Percentiles rank a stretch among this genome's conserved stretches.
Evolutionary conservation across 2,888 invertebrate species (phyloP).

Genomic region (Drosophila emarginata): DNA sequence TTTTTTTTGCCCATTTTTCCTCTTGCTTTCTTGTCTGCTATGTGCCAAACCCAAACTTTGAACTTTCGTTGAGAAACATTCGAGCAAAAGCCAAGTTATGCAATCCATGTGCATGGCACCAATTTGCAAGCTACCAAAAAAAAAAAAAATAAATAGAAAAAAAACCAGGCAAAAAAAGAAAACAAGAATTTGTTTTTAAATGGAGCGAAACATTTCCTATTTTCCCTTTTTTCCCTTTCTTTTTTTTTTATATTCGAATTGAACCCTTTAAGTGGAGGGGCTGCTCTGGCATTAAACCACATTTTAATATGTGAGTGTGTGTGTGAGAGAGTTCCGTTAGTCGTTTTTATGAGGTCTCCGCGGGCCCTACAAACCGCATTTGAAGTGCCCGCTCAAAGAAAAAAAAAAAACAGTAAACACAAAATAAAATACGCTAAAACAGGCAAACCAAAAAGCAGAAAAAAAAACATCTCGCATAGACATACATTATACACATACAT

Average conservation of each 20-base stretch:
- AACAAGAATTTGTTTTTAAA: constrained; percentile 36
- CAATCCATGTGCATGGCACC: constrained; percentile 65
- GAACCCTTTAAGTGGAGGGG: constrained; percentile 51
- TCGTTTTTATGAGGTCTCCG: constrained; percentile 78
- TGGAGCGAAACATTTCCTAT: constrained; percentile 64
- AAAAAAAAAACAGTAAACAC: constrained; percentile 27
- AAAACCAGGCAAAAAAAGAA: constrained; percentile 20
- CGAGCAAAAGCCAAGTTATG: constrained; percentile 58
- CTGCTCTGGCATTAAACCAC: constrained; percentile 63
- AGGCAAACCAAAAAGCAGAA: constrained; percentile 42
- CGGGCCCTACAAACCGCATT: constrained; percentile 78
- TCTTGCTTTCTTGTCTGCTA: not conserved
- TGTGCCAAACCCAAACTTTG: not conserved
- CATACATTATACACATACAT: too few species aligned
- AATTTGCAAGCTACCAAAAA: constrained; percentile 44
- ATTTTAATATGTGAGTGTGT: constrained; percentile 61
- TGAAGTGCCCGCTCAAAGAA: constrained; percentile 66
- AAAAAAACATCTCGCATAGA: constrained; percentile 23
- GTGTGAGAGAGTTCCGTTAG: constrained; percentile 56
- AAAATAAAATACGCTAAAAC: constrained; percentile 61
- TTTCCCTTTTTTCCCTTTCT: not conserved
- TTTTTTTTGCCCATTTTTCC: constrained; percentile 5
- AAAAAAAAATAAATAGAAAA: constrained; percentile 11
- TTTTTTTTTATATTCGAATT: constrained; percentile 31
- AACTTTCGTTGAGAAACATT: constrained; percentile 4